phyloP scores from a whole-genome alignment of 2,888 invertebrate species.

The Drosophila melanocephala region DNA sequence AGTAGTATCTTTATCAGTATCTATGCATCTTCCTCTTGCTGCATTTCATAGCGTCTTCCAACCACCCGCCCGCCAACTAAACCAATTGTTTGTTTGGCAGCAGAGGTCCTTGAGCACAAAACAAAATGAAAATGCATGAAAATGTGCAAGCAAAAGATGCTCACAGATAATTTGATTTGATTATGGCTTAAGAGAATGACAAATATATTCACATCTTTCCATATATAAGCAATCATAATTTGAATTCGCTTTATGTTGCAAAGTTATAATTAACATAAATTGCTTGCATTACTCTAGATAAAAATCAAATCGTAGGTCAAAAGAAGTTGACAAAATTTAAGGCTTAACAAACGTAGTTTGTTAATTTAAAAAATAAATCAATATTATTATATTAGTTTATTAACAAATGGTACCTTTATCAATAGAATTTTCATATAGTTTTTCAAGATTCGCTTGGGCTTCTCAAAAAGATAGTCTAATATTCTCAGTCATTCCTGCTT shows the following conservation, averaged over 20 bases:
- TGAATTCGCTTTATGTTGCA: conserved; percentile 1
- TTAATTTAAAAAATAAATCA: not conserved
- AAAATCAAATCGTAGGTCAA: not conserved
- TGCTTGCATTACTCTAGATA: not conserved
- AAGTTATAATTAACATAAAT: conserved; percentile 32
- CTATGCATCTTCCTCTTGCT: conserved; percentile 15
- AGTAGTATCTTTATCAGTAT: conserved; percentile 5
- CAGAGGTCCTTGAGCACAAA: conserved; percentile 22
- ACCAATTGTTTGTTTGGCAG: conserved; percentile 44
- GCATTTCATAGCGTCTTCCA: conserved; percentile 37
- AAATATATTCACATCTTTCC: conserved; percentile 2
- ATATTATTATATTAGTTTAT: not conserved
- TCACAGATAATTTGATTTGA: conserved; percentile 50
- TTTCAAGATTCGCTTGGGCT: not conserved
- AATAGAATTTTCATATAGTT: not conserved
- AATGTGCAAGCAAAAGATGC: conserved; percentile 47
- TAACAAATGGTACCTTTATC: no score
- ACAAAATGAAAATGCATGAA: conserved; percentile 28
- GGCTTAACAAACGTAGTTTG: no score
- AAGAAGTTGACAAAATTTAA: not conserved
- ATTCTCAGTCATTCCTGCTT: not conserved
- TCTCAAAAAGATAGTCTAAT: conserved; percentile 20
- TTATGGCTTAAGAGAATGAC: conserved; percentile 21
- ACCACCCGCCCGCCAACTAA: conserved; percentile 12
- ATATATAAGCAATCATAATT: not conserved